Base-by-base conservation (phyloP, 2,888 invertebrate genomes). In the Agonum fuliginosum region DNA sequence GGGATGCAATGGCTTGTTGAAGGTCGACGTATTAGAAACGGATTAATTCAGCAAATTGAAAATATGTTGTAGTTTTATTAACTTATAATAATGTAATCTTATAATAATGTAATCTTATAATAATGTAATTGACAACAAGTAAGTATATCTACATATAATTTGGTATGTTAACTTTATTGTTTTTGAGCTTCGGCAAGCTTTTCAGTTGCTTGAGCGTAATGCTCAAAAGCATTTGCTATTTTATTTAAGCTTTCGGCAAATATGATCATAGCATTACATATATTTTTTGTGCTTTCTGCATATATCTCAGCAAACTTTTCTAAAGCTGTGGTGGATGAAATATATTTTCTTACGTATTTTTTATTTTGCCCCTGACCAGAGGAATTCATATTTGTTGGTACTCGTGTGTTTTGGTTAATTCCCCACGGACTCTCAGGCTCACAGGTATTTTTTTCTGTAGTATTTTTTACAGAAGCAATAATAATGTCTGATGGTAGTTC, bases 221-320 rank as follows among this genome's bases (percentile, higher is more conserved):
- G 41, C 14, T 41, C 41, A 41, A 41, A 41, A 41, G 41, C 41
- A 41, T 41, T 41, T 19, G 48, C 48, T 48, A 48, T 17, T 48
- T 48, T 48, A 14, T 48, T 48, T 19, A 48, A 3, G 48, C 19
- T 48, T 19, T 20, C 20, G 0, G 48, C 48, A 48, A 17, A 48
- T 14, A 48, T 48, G 14, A 1, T 20, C 19, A 48, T 17, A 14
- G 19, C 6, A 8, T 48, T 17, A 48, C 48, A 19, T 1, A 48
- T 48, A 8, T 14, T 17, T 20, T 19, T 3, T 12, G 48, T 19
- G 19, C 48, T 48, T 20, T 20, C 20, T 12, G 48, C 48, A 19
- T 48, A 48, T 0, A 6, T 14, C 17, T 48, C 19, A 6, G 46
- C 46, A 6, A 17, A 46, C 17, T 46, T 46, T 8, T 46, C 46